phyloP scores from a whole-genome alignment of 1,140 invertebrate genomes.

The Cyphomyrmex costatus region DNA sequence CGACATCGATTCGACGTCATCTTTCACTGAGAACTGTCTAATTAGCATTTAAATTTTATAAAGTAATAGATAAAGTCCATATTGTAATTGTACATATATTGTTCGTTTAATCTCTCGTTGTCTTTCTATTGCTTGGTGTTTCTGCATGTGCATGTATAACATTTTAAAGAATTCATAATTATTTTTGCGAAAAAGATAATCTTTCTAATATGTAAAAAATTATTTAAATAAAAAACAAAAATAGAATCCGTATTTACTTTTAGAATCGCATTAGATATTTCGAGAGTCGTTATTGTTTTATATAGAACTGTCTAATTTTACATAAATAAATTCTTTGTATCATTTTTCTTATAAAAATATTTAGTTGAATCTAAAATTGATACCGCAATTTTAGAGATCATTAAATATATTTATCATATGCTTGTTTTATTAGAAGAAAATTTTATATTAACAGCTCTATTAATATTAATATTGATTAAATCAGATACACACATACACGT shows the following conservation, averaged over 20 bases:
- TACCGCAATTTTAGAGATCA: neutral
- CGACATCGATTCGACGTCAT: too few species aligned
- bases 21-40: too few species aligned
- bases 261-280: neutral
- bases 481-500: too few species aligned
- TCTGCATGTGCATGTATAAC: too few species aligned
- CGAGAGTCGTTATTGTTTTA: neutral
- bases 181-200: too few species aligned
- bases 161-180: too few species aligned
- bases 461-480: slow-evolving; percentile 10
- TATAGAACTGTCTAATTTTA: neutral
- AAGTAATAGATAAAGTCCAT: too few species aligned
- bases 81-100: too few species aligned
- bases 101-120: too few species aligned
- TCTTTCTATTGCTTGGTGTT: too few species aligned
- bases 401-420: neutral
- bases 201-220: neutral
- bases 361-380: neutral
- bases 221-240: neutral
- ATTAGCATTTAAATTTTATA: too few species aligned
- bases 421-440: neutral
- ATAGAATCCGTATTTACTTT: neutral
- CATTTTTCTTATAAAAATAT: neutral
- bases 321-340: neutral
- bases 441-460: neutral